Percentiles rank a stretch among this genome's conserved stretches.
Evolutionary conservation across 1,140 invertebrate genomes (phyloP).

Genomic region (Batillaria attramentaria): DNA sequence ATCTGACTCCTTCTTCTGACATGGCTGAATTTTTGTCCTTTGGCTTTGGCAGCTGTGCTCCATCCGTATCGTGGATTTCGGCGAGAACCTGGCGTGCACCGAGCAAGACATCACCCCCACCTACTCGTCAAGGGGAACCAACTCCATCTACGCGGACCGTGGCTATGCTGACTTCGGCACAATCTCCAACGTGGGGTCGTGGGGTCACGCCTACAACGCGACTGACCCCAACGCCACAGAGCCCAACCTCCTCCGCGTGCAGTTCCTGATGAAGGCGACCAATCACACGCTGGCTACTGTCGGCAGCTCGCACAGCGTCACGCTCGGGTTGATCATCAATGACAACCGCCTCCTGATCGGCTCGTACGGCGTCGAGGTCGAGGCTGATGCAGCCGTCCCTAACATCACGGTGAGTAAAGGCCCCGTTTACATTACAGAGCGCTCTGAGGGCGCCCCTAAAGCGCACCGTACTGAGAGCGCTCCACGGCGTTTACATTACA

Average conservation of each 20-base stretch:
- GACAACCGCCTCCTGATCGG: conserved; percentile 16
- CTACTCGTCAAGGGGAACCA: conserved; percentile 7
- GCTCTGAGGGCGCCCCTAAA: no score
- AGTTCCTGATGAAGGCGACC: conserved; percentile 40
- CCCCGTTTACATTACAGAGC: conserved; percentile 39
- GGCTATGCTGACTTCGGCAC: conserved; percentile 27
- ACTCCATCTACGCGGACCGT: neutral
- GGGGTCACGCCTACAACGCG: conserved; percentile 19
- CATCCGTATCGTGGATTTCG: neutral
- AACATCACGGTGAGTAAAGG: conserved; percentile 41
- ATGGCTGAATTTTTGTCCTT: no score
- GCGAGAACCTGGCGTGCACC: conserved; percentile 7
- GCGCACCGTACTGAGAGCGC: no score
- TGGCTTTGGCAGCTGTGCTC: conserved; percentile 33
- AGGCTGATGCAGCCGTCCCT: neutral
- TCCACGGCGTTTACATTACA: no score
- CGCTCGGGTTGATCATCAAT: conserved; percentile 25
- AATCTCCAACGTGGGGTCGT: conserved; percentile 40
- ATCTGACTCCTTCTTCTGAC: neutral
- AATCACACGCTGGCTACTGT: conserved; percentile 23
- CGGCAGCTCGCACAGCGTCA: conserved; percentile 29
- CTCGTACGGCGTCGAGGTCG: conserved; percentile 6
- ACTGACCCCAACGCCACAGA: neutral
- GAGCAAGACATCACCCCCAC: neutral
- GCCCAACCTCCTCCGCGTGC: conserved; percentile 28